These are phyloP conservation scores for Sericinus montela DNA, from an alignment of 2,888 invertebrate species.

Conservation along the genomic window DNA sequence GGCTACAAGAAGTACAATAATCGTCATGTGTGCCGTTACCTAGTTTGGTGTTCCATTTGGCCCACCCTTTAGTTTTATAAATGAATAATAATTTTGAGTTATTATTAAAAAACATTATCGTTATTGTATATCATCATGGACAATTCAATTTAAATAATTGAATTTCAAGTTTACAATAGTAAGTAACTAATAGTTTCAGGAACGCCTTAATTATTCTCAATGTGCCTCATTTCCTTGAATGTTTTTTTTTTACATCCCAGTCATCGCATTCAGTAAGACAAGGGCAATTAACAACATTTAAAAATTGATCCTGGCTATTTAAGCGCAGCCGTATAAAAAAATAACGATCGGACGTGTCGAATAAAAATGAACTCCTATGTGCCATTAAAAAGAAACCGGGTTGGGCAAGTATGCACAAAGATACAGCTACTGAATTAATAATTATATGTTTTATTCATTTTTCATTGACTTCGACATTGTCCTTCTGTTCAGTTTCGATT, in stretches of 20 bases:
- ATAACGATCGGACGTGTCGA: neutral
- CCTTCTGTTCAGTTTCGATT: too few relatives aligned
- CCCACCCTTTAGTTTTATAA: too few relatives aligned
- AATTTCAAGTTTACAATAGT: neutral
- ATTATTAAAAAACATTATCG: too few relatives aligned
- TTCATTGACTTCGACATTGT: too few relatives aligned
- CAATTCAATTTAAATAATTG: too few relatives aligned
- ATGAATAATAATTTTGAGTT: too few relatives aligned
- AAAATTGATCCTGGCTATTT: constrained; percentile 4
- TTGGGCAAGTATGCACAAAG: neutral
- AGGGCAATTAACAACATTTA: constrained; percentile 2
- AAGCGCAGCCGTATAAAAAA: constrained; percentile 2
- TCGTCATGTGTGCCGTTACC: too few relatives aligned
- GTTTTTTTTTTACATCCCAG: neutral
- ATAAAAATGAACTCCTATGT: neutral
- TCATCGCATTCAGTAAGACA: neutral
- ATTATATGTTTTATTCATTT: neutral
- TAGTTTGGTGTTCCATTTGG: too few relatives aligned
- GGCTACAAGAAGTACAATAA: too few relatives aligned
- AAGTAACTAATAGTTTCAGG: neutral
- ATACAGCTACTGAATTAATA: neutral
- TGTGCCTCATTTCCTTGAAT: neutral
- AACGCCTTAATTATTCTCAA: neutral
- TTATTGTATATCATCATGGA: too few relatives aligned
- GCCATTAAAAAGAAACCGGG: neutral